Evolutionary conservation across 2,888 invertebrate genomes (phyloP).

Genomic region (Pyrrhia umbra): DNA sequence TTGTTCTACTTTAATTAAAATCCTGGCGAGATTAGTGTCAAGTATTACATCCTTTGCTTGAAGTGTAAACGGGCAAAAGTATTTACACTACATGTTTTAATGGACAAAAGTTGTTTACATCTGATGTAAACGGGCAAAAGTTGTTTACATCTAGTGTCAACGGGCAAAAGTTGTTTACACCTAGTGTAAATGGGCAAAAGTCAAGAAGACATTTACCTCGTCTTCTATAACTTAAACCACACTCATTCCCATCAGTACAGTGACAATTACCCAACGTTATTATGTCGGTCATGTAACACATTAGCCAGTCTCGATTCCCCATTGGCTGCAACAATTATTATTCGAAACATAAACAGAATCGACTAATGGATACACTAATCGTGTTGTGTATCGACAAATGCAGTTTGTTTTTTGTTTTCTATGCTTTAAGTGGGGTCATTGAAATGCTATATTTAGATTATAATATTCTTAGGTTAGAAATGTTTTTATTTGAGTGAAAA

Average conservation of each 20-base stretch:
- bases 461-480: too few relatives aligned
- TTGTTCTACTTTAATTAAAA: too few relatives aligned
- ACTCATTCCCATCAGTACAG: conserved; percentile 14
- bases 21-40: too few relatives aligned
- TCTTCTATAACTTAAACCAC: conserved; percentile 20
- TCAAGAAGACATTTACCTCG: too few relatives aligned
- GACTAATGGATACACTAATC: conserved; percentile 53
- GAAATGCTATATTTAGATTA: not conserved
- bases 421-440: conserved; percentile 2
- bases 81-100: too few relatives aligned
- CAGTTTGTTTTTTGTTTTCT: conserved; percentile 18
- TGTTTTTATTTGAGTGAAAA: too few relatives aligned
- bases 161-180: too few relatives aligned
- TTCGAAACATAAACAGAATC: conserved; percentile 53
- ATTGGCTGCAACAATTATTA: conserved; percentile 45
- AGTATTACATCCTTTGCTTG: too few relatives aligned
- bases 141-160: too few relatives aligned
- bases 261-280: conserved; percentile 53
- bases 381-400: conserved; percentile 40
- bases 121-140: too few relatives aligned
- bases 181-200: not conserved
- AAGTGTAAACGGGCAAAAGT: too few relatives aligned
- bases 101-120: too few relatives aligned
- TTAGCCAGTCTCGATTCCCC: conserved; percentile 51
- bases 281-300: conserved; percentile 57